These are phyloP conservation scores for Sebastes kiyomatsui DNA, from an alignment of 2,797 vertebrate genomes.

Conservation along the genomic window DNA sequence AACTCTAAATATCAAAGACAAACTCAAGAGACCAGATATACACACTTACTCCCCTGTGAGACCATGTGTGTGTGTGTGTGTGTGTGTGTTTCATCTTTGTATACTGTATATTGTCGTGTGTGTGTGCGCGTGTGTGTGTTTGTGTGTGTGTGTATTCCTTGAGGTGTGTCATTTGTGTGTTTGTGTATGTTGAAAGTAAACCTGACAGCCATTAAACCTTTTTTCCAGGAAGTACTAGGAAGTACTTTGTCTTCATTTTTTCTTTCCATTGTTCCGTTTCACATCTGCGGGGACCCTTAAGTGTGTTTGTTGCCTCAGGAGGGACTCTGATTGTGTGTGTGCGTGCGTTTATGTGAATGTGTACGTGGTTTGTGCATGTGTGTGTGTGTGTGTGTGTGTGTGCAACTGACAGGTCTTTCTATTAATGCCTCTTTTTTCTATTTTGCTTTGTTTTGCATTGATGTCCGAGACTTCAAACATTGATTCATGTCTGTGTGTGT, in stretches of 20 bases:
- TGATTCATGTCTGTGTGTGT: constrained; percentile 8
- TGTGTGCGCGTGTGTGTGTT: not conserved
- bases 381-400: not conserved
- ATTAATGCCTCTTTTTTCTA: constrained; percentile 17
- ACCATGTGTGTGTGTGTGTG: not conserved
- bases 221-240: constrained; percentile 20
- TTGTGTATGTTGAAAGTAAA: constrained; percentile 19
- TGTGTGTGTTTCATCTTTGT: not conserved
- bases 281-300: constrained; percentile 33
- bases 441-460: constrained; percentile 27
- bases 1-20: constrained; percentile 72
- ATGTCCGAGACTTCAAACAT: constrained; percentile 25
- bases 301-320: constrained; percentile 49
- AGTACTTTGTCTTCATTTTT: constrained; percentile 27
- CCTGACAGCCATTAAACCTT: constrained; percentile 42
- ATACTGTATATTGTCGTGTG: not conserved
- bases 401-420: constrained; percentile 5
- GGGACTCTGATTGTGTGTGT: not conserved
- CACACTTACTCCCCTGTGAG: constrained; percentile 13
- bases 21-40: constrained; percentile 42
- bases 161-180: constrained; percentile 13
- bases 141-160: not conserved
- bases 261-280: constrained; percentile 39
- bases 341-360: not conserved
- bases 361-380: not conserved